phyloP scores from a whole-genome alignment of 1,140 invertebrate species.

The Cecropterus lyciades region DNA sequence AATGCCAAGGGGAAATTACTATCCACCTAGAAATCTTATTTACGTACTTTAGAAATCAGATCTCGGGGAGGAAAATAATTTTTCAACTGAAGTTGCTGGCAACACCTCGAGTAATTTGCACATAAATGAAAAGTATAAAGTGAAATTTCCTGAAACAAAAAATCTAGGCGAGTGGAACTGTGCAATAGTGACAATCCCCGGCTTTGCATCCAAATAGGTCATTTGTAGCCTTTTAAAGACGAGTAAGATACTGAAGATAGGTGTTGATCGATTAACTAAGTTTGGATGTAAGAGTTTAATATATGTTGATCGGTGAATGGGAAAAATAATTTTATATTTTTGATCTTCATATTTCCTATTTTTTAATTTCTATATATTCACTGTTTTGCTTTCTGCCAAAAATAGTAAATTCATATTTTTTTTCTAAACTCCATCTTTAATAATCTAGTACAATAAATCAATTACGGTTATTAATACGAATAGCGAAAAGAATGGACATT shows the following conservation, averaged over 20 bases:
- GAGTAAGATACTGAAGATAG: background rate
- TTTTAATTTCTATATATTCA: too few species aligned
- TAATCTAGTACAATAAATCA: too few species aligned
- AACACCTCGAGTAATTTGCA: conserved; percentile 32
- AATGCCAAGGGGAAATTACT: conserved; percentile 15
- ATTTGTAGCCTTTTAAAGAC: background rate
- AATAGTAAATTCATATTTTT: too few species aligned
- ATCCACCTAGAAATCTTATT: conserved; percentile 12
- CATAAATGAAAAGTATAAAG: conserved; percentile 33
- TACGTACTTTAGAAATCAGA: conserved; percentile 23
- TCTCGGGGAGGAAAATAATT: conserved; percentile 20
- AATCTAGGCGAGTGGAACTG: conserved; percentile 32
- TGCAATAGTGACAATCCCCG: conserved; percentile 23
- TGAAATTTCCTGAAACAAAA: conserved; percentile 26
- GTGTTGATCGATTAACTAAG: background rate
- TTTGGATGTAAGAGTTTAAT: too few species aligned
- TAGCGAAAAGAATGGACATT: too few species aligned
- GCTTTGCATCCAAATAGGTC: conserved; percentile 23
- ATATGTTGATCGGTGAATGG: too few species aligned
- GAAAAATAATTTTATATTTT: too few species aligned
- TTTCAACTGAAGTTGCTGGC: conserved; percentile 23
- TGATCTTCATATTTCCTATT: too few species aligned
- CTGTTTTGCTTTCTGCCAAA: too few species aligned
- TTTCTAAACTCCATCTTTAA: too few species aligned
- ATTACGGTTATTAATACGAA: too few species aligned